Conservation (phyloP, 2,888 invertebrate species). For the Girardia tigrina region DNA sequence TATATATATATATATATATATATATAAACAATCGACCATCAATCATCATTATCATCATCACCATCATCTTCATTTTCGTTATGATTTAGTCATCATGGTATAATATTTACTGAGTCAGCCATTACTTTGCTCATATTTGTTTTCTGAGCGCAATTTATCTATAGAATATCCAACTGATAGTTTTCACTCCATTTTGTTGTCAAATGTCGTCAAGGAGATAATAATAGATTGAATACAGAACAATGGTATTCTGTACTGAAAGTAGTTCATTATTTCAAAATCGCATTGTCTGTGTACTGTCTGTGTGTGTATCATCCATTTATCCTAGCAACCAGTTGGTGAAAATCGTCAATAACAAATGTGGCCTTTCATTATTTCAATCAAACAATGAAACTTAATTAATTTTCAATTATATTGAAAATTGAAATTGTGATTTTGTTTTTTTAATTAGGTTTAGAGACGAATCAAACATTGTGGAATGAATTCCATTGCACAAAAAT, state of each 20-base stretch:
- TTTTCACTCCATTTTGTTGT: conserved; percentile 23
- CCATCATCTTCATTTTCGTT: neutral
- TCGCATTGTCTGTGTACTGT: too few species aligned
- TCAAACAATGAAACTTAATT: too few species aligned
- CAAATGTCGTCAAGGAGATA: conserved; percentile 17
- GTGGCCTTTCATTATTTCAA: too few species aligned
- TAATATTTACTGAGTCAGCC: conserved; percentile 13
- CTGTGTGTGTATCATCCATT: neutral
- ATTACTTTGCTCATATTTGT: conserved; percentile 4
- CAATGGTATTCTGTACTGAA: neutral
- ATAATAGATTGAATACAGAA: neutral
- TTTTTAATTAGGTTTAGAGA: too few species aligned
- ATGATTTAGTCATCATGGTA: conserved; percentile 3
- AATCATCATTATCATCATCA: neutral
- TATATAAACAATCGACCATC: neutral
- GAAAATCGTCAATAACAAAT: neutral
- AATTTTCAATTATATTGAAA: too few species aligned
- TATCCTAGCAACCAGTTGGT: neutral
- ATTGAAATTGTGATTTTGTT: too few species aligned
- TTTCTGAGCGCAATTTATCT: conserved; percentile 2
- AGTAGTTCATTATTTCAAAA: conserved; percentile 2
- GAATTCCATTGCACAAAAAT: too few species aligned
- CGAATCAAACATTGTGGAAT: too few species aligned
- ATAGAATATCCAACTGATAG: neutral
- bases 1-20: too few species aligned